phyloP scores from a whole-genome alignment of 2,888 invertebrate species.

The Eledona agricola region DNA sequence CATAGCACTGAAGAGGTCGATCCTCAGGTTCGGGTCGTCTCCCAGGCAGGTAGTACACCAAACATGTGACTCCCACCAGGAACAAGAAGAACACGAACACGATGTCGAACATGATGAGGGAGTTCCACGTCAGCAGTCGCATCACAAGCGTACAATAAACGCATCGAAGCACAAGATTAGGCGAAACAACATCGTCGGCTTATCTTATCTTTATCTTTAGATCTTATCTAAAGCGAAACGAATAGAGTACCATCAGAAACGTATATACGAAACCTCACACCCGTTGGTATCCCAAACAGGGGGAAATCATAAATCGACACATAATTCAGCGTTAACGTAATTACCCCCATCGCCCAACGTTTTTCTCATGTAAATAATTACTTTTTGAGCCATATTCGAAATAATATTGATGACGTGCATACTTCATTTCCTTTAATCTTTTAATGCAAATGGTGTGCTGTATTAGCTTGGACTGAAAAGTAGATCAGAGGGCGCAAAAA shows the following conservation, averaged over 20 bases:
- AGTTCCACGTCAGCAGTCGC: conserved; percentile 87
- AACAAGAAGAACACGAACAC: conserved; percentile 88
- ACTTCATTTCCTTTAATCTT: conserved; percentile 12
- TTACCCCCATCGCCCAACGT: conserved; percentile 15
- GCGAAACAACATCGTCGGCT: conserved; percentile 26
- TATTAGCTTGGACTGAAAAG: too few relatives aligned
- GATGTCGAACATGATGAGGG: conserved; percentile 87
- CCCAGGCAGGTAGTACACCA: conserved; percentile 83
- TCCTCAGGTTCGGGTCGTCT: conserved; percentile 63
- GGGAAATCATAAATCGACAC: conserved; percentile 22
- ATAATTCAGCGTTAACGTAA: conserved; percentile 19
- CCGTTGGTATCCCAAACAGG: conserved; percentile 8
- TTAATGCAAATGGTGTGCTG: conserved; percentile 5
- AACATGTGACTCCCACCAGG: conserved; percentile 82
- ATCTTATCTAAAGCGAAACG: too few relatives aligned
- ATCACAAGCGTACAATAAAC: conserved; percentile 63
- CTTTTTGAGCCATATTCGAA: conserved; percentile 17
- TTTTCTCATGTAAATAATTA: conserved; percentile 25
- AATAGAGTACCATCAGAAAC: conserved; percentile 24
- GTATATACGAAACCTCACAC: conserved; percentile 6
- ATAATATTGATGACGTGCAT: conserved; percentile 26
- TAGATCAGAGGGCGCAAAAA: too few relatives aligned
- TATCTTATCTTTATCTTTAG: conserved; percentile 22
- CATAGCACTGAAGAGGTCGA: conserved; percentile 59
- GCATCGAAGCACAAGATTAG: conserved; percentile 40